Evolutionary conservation across 2,888 invertebrate genomes (phyloP).

Genomic region (Carabus problematicus): DNA sequence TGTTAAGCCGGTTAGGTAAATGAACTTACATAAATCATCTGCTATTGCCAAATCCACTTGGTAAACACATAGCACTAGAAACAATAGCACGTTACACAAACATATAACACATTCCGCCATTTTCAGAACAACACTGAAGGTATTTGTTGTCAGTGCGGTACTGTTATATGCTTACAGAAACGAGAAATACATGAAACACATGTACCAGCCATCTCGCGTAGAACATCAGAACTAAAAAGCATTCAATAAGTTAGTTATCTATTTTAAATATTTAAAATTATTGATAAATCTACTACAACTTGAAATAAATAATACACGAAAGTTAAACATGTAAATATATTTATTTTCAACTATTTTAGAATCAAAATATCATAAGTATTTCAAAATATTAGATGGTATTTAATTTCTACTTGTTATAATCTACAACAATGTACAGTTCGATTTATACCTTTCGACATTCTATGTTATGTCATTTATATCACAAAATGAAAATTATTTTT

Average conservation of each 20-base stretch:
- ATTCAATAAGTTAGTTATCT: neutral
- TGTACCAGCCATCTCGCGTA: slow-evolving; percentile 23
- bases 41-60: slow-evolving; percentile 38
- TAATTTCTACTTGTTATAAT: no score
- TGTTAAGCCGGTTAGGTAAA: neutral
- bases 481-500: no score
- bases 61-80: slow-evolving; percentile 38
- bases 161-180: slow-evolving; percentile 25
- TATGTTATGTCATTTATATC: no score
- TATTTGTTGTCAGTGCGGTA: slow-evolving; percentile 35
- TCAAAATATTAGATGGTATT: no score
- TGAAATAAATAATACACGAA: no score
- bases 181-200: neutral
- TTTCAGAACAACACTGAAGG: slow-evolving; percentile 42
- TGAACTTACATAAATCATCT: slow-evolving; percentile 32
- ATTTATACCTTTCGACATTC: no score
- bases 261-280: neutral
- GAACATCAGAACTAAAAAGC: neutral
- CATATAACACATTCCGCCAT: slow-evolving; percentile 43
- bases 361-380: no score
- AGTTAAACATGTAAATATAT: no score
- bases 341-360: no score
- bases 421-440: no score
- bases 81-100: slow-evolving; percentile 41
- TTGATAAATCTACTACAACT: no score